These are phyloP conservation scores for Ceyx erithaca DNA, from an alignment of 2,797 vertebrate genomes.

Conservation along the genomic window DNA sequence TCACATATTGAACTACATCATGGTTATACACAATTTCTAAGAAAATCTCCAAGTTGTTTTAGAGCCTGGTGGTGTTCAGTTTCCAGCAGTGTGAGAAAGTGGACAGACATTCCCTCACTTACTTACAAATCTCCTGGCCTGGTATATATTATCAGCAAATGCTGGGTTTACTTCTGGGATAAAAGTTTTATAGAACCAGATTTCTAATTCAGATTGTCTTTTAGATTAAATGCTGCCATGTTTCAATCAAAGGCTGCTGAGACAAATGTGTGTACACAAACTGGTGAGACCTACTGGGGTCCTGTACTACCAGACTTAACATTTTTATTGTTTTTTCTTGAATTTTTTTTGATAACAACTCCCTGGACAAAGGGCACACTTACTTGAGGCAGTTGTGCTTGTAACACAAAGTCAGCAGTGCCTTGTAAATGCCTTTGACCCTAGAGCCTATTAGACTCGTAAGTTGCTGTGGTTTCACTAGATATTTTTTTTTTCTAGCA, in stretches of 20 bases:
- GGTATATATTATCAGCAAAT: not conserved
- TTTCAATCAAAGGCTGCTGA: not conserved
- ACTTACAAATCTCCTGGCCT: not conserved
- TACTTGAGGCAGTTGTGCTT: not conserved
- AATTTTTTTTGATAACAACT: not conserved
- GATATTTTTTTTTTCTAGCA: not conserved
- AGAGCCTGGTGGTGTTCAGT: not conserved
- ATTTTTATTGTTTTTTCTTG: not conserved
- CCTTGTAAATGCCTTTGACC: not conserved
- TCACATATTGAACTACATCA: not conserved
- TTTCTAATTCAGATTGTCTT: not conserved
- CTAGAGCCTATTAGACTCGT: not conserved
- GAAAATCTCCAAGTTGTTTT: not conserved
- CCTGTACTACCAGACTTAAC: not conserved
- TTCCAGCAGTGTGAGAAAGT: not conserved
- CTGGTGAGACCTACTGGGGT: not conserved
- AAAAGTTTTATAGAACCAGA: not conserved
- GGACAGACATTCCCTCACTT: not conserved
- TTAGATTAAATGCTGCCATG: not conserved
- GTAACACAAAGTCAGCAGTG: not conserved
- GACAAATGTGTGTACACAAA: not conserved
- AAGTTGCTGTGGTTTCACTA: slow-evolving; percentile 10
- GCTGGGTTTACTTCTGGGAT: not conserved
- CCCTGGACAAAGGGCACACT: not conserved
- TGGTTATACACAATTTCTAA: not conserved